phyloP scores from a whole-genome alignment of 2,113 vertebrate species.

The Peromyscus californicus region DNA sequence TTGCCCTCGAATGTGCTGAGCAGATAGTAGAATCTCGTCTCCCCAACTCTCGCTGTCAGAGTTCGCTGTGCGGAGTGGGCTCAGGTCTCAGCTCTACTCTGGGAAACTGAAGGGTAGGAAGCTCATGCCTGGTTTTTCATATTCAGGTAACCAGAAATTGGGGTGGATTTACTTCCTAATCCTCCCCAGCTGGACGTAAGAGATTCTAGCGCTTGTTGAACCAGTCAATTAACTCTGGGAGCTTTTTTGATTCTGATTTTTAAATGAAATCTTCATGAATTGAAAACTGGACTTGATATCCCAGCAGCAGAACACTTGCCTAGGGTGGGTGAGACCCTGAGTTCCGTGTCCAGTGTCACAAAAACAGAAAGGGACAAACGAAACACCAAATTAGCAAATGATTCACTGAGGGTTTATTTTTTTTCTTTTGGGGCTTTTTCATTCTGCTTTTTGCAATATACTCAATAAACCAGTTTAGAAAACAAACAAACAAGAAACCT shows the following conservation, averaged over 20 bases:
- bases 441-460: neutral
- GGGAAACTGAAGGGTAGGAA: neutral
- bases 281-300: neutral
- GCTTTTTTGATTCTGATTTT: neutral
- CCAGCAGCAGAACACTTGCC: neutral
- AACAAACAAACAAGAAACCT: neutral
- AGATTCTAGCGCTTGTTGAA: neutral
- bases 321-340: neutral
- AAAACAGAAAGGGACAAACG: neutral
- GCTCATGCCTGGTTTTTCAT: neutral
- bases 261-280: constrained; percentile 11
- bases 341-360: neutral
- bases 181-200: neutral
- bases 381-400: neutral
- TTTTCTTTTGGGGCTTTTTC: neutral
- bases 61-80: neutral
- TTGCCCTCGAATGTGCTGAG: neutral
- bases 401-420: neutral
- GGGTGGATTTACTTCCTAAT: neutral
- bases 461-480: neutral
- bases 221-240: neutral
- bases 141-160: neutral
- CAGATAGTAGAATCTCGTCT: neutral
- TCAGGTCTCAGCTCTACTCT: neutral
- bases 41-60: neutral